A percentile compares a stretch with the other conserved stretches of the same genome.
Conservation (phyloP, 2,797 vertebrate genomes). For the Sphenopsis melanotis region DNA sequence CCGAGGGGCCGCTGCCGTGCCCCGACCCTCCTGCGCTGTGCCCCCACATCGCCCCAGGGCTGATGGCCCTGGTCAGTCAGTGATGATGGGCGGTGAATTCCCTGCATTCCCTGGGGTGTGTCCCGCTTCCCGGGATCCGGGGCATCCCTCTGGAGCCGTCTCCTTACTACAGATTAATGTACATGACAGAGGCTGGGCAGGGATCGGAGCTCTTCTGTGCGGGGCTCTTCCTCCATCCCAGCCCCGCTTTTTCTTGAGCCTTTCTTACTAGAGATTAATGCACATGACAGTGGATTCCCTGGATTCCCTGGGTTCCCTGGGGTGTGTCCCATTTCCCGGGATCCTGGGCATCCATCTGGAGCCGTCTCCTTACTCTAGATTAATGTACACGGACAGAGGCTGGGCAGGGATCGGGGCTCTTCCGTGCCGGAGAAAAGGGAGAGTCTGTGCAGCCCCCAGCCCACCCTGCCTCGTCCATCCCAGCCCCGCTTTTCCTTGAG, state of each 20-base stretch:
- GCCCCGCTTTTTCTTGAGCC: background rate
- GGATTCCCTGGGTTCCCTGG: too few species aligned
- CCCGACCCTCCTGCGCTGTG: rapidly evolving
- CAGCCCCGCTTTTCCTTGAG: background rate
- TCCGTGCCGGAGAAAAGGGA: background rate
- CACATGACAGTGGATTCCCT: too few species aligned
- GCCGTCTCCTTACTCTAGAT: too few species aligned
- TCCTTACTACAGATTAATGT: rapidly evolving
- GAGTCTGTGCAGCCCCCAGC: background rate
- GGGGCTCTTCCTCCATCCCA: background rate
- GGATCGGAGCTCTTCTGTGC: background rate
- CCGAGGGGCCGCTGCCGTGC: background rate
- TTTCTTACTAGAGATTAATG: too few species aligned
- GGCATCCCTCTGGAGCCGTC: background rate
- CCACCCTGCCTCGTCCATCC: background rate
- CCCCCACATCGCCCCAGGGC: background rate
- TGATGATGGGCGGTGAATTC: background rate
- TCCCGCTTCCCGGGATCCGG: background rate
- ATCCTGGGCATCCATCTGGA: too few species aligned
- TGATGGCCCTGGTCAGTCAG: background rate
- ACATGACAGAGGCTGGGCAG: rapidly evolving
- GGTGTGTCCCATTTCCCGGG: too few species aligned
- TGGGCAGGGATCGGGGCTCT: background rate
- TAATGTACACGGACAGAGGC: background rate
- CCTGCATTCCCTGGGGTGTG: background rate